Evolutionary conservation across 2,888 invertebrate genomes (phyloP).

Genomic region (Ectemnius cavifrons): DNA sequence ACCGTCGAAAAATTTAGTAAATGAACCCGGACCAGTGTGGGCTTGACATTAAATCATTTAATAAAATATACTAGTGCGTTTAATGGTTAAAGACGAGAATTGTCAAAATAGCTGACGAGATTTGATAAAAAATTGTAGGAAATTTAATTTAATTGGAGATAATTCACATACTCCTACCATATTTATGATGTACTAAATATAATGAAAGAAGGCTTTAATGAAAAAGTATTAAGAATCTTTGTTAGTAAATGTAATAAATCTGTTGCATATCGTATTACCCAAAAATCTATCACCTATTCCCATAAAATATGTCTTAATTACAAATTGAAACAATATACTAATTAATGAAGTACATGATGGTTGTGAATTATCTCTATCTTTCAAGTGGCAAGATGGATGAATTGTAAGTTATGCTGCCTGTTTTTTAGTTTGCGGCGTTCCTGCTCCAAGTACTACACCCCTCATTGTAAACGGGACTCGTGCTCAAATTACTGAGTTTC

Average conservation of each 20-base stretch:
- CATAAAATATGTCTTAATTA: background rate
- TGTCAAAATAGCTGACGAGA: too few relatives aligned
- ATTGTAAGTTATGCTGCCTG: background rate
- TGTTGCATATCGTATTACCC: constrained; percentile 2
- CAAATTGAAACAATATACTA: background rate
- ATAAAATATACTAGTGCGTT: background rate
- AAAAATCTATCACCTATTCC: constrained; percentile 16
- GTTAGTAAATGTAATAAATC: constrained; percentile 33
- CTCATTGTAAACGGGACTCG: constrained; percentile 67
- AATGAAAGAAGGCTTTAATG: constrained; percentile 13
- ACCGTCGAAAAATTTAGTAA: background rate
- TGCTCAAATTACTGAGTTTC: constrained; percentile 71
- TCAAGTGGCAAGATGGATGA: background rate
- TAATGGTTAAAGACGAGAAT: too few relatives aligned
- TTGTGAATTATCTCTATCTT: constrained; percentile 38
- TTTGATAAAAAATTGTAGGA: background rate
- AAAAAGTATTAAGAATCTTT: constrained; percentile 25
- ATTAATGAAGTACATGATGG: constrained; percentile 14
- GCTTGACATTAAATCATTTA: background rate
- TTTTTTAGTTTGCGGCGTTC: constrained; percentile 73
- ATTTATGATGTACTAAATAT: constrained; percentile 19
- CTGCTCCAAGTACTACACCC: constrained; percentile 46
- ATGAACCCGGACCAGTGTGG: constrained; percentile 1
- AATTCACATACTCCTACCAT: constrained; percentile 22
- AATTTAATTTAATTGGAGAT: constrained; percentile 20